Conservation (phyloP, 2,888 invertebrate genomes). For the Epinotia ramella region DNA sequence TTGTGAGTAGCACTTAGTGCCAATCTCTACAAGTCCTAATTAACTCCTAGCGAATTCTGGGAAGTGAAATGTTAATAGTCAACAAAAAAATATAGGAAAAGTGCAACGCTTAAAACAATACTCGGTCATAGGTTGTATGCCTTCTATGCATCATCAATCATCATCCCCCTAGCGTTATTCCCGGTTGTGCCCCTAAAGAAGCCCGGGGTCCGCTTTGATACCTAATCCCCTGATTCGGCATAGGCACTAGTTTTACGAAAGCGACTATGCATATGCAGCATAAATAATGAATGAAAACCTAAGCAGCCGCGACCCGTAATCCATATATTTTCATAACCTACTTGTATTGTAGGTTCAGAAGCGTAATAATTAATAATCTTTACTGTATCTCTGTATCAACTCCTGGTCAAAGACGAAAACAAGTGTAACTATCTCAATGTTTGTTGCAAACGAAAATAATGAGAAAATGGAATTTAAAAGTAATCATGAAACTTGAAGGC, state of each 20-base stretch:
- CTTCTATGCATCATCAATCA: too few species aligned
- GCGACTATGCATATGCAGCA: not conserved
- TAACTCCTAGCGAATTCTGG: not conserved
- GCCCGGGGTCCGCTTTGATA: too few species aligned
- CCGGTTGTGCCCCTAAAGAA: too few species aligned
- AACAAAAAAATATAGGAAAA: not conserved
- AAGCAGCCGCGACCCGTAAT: too few species aligned
- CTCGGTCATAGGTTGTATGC: not conserved
- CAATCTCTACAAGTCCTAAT: not conserved
- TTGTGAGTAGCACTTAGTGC: not conserved
- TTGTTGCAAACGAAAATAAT: not conserved
- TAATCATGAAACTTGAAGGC: constrained; percentile 71
- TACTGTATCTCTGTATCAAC: too few species aligned
- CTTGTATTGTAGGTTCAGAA: too few species aligned
- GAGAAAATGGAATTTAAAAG: constrained; percentile 62
- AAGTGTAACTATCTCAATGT: not conserved
- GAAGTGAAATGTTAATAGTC: not conserved
- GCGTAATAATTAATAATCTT: too few species aligned
- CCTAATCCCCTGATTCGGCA: too few species aligned
- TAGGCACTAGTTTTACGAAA: too few species aligned
- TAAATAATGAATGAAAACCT: not conserved
- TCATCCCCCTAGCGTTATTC: too few species aligned
- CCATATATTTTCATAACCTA: too few species aligned
- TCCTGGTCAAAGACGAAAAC: too few species aligned
- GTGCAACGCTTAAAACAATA: not conserved